phyloP scores from a whole-genome alignment of 1,140 invertebrate genomes.

The Sinonovacula constricta region DNA sequence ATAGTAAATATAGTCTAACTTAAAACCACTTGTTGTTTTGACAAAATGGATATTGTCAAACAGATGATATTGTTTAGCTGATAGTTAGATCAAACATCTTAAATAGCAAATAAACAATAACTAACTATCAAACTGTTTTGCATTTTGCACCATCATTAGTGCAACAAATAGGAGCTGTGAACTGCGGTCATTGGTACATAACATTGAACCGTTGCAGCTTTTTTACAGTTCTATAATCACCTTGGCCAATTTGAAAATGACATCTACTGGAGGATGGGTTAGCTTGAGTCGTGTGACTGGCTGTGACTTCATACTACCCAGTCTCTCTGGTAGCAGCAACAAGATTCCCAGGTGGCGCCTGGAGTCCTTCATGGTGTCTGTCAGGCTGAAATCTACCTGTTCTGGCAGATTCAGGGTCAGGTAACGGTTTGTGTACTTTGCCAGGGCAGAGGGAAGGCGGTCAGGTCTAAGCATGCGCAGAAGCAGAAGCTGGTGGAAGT shows the following conservation, averaged over 20 bases:
- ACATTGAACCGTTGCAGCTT: no score
- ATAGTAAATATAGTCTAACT: no score
- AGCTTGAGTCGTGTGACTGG: slow-evolving; percentile 64
- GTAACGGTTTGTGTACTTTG: slow-evolving; percentile 69
- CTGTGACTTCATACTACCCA: slow-evolving; percentile 48
- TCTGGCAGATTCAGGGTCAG: slow-evolving; percentile 68
- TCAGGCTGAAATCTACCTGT: slow-evolving; percentile 62
- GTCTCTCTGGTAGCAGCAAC: slow-evolving; percentile 68
- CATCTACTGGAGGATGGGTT: slow-evolving; percentile 67
- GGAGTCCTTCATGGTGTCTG: slow-evolving; percentile 65
- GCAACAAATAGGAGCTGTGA: no score
- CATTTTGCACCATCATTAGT: no score
- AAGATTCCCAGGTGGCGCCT: slow-evolving; percentile 68
- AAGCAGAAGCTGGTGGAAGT: slow-evolving; percentile 75
- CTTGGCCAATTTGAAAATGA: slow-evolving; percentile 68
- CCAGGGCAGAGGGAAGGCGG: slow-evolving; percentile 70
- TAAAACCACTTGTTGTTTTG: no score
- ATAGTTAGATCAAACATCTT: no score
- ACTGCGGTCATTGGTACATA: no score
- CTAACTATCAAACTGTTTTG: no score
- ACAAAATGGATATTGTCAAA: no score
- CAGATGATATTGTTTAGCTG: no score
- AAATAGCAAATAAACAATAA: no score
- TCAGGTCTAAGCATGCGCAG: slow-evolving; percentile 77
- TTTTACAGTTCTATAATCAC: no score